Evolutionary conservation across 2,888 invertebrate genomes (phyloP).

Genomic region (Cephus rjabovi): DNA sequence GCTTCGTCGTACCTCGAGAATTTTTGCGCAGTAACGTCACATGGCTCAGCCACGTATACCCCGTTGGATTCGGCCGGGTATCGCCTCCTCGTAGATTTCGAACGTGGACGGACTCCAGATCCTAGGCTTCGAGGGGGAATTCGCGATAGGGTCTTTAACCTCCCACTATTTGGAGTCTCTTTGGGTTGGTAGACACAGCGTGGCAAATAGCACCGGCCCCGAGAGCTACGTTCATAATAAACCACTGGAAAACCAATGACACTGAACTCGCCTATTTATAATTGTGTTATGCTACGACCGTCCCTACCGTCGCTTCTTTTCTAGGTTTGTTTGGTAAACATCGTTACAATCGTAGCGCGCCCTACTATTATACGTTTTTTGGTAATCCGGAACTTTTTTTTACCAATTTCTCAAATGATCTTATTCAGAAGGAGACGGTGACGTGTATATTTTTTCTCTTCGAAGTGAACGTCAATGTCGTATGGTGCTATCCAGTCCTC

Average conservation of each 20-base stretch:
- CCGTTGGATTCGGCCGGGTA: neutral
- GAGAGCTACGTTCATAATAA: neutral
- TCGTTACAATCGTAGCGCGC: slow-evolving; percentile 2
- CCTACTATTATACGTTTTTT: slow-evolving; percentile 6
- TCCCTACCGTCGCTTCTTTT: neutral
- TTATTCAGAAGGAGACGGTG: neutral
- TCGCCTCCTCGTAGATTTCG: neutral
- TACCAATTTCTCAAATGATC: neutral
- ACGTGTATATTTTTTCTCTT: neutral
- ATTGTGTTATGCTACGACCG: neutral
- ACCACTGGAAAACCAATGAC: slow-evolving; percentile 2
- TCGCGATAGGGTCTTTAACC: slow-evolving; percentile 1
- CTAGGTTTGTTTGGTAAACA: slow-evolving; percentile 3
- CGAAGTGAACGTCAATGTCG: neutral
- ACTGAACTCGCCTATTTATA: slow-evolving; percentile 13
- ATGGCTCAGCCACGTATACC: neutral
- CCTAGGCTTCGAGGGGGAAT: neutral
- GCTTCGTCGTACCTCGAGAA: neutral
- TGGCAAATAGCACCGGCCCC: neutral
- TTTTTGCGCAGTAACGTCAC: neutral
- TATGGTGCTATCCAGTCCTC: neutral
- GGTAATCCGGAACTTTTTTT: neutral
- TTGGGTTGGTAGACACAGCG: neutral
- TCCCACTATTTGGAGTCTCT: neutral
- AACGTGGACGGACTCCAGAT: neutral